phyloP scores from a whole-genome alignment of 2,888 invertebrate genomes.

The Ophion slaviceki region DNA sequence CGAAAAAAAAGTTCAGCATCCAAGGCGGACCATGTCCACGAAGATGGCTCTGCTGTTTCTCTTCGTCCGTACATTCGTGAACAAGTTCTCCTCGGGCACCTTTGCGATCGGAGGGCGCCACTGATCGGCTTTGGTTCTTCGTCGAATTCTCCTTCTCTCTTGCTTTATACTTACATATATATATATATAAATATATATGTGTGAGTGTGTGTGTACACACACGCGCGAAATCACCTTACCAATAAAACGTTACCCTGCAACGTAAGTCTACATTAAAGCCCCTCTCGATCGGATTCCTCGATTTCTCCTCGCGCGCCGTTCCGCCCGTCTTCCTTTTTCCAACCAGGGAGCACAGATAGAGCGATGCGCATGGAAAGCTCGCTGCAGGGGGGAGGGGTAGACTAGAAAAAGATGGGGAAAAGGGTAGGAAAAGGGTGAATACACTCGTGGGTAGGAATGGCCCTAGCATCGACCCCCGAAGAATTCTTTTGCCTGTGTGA shows the following conservation, averaged over 20 bases:
- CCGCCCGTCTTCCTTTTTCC: constrained; percentile 21
- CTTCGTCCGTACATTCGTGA: constrained; percentile 9
- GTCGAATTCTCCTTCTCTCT: constrained; percentile 26
- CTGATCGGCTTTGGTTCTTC: constrained; percentile 72
- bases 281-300: constrained; percentile 37
- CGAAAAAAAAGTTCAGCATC: constrained; percentile 1
- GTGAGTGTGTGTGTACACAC: background rate
- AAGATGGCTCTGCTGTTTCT: constrained; percentile 25
- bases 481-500: constrained; percentile 21
- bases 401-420: constrained; percentile 20
- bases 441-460: constrained; percentile 26
- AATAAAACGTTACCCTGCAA: constrained; percentile 44
- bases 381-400: background rate
- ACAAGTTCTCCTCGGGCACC: constrained; percentile 50
- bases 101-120: constrained; percentile 76
- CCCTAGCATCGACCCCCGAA: constrained; percentile 39
- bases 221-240: constrained; percentile 13
- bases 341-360: constrained; percentile 29
- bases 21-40: constrained; percentile 14
- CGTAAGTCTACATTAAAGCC: constrained; percentile 33
- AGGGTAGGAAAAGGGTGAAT: constrained; percentile 52
- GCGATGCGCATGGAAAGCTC: constrained; percentile 49
- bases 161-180: background rate
- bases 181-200: background rate
- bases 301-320: constrained; percentile 62